Percentiles rank a stretch among this genome's conserved stretches.
These are phyloP conservation scores for Spilosoma lubricipeda DNA, from an alignment of 2,888 invertebrate species.

Conservation along the genomic window DNA sequence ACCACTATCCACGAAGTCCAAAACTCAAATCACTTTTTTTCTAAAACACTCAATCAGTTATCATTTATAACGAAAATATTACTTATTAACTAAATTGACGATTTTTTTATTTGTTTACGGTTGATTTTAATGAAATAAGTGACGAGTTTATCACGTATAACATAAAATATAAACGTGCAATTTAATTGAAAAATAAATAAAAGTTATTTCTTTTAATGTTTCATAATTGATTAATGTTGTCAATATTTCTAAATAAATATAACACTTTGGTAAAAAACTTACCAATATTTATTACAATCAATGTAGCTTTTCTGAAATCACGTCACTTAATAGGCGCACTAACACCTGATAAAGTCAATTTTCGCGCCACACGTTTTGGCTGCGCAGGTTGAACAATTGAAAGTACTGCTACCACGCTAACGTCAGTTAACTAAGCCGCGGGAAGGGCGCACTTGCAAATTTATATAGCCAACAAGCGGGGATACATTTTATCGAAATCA, in stretches of 20 bases:
- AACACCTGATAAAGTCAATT: constrained; percentile 16
- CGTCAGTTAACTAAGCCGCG: constrained; percentile 63
- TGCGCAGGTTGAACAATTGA: constrained; percentile 53
- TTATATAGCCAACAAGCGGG: constrained; percentile 66
- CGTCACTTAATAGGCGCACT: constrained; percentile 18
- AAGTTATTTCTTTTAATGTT: not conserved
- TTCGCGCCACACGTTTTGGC: constrained; percentile 50
- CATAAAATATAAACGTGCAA: not conserved
- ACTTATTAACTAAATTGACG: too few relatives aligned
- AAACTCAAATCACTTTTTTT: not conserved
- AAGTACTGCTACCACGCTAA: constrained; percentile 49
- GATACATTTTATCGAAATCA: constrained; percentile 42
- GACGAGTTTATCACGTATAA: not conserved
- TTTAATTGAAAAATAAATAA: not conserved
- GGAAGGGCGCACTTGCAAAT: constrained; percentile 64
- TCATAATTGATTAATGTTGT: not conserved
- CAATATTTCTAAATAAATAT: not conserved
- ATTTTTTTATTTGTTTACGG: too few relatives aligned
- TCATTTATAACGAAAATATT: not conserved
- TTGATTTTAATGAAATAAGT: not conserved
- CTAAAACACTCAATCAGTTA: not conserved
- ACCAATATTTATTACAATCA: constrained; percentile 10
- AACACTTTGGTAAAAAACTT: not conserved
- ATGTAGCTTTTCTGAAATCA: constrained; percentile 12
- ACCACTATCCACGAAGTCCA: not conserved